These are phyloP conservation scores for Mercenaria mercenaria DNA, from an alignment of 1,140 invertebrate species.

Conservation along the genomic window DNA sequence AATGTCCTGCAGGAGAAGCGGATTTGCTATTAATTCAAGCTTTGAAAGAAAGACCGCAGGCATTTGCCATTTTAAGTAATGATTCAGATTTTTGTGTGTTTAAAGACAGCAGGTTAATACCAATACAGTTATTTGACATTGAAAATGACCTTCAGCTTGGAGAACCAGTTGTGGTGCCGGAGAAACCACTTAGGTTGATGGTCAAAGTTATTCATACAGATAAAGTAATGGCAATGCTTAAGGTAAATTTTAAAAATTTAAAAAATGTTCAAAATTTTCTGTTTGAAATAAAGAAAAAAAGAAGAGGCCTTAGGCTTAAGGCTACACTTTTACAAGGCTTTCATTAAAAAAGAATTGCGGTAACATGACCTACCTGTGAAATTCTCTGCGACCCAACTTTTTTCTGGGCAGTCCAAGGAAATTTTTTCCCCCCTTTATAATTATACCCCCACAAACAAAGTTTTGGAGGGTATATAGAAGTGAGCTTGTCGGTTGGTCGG, in stretches of 20 bases:
- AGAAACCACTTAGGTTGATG: constrained; percentile 75
- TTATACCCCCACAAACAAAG: too few relatives aligned
- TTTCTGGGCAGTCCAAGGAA: too few relatives aligned
- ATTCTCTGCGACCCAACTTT: too few relatives aligned
- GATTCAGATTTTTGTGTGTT: constrained; percentile 85
- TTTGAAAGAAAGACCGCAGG: constrained; percentile 75
- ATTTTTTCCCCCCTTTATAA: too few relatives aligned
- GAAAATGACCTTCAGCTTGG: constrained; percentile 78
- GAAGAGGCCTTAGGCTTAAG: too few relatives aligned
- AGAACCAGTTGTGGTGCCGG: constrained; percentile 66
- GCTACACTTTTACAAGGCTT: too few relatives aligned
- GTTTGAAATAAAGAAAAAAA: too few relatives aligned
- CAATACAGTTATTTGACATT: constrained; percentile 81
- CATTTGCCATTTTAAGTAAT: constrained; percentile 82
- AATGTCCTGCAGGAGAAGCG: constrained; percentile 78
- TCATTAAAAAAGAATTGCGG: too few relatives aligned
- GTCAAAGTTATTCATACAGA: constrained; percentile 77
- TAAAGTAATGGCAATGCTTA: constrained; percentile 75
- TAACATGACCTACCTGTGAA: too few relatives aligned
- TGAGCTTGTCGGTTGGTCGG: too few relatives aligned
- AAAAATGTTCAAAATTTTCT: too few relatives aligned
- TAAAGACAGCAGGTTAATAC: constrained; percentile 78
- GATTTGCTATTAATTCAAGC: constrained; percentile 80
- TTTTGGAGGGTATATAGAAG: too few relatives aligned
- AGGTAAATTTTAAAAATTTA: constrained; percentile 72